Conservation (phyloP, 2,797 vertebrate genomes). For the Propithecus deckenii region DNA sequence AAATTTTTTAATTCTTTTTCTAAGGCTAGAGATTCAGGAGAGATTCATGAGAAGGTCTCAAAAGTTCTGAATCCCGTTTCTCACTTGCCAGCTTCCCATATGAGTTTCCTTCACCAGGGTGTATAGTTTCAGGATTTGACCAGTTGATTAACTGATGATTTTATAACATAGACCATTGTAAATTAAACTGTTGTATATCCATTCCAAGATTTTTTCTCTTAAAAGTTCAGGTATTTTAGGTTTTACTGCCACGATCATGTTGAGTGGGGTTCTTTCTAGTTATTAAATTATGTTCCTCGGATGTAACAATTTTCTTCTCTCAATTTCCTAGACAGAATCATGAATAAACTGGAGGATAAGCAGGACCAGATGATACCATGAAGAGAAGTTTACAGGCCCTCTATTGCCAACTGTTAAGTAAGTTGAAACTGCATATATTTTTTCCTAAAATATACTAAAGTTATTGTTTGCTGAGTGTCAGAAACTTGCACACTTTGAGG, state of each 20-base stretch:
- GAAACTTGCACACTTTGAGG: background rate
- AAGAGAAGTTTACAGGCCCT: conserved; percentile 99
- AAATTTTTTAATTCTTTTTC: conserved; percentile 9
- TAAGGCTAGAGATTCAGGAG: background rate
- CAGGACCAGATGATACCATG: conserved; percentile 99
- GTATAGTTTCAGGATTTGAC: background rate
- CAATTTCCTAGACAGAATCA: conserved; percentile 91
- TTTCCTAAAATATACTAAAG: background rate
- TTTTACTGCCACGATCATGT: background rate
- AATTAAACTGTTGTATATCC: background rate
- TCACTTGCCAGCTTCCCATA: background rate
- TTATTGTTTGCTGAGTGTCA: background rate
- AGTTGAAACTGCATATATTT: conserved; percentile 81
- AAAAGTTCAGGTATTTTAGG: background rate
- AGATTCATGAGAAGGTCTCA: background rate
- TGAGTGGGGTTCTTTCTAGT: background rate
- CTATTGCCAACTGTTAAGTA: conserved; percentile 99
- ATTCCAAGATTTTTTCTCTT: background rate
- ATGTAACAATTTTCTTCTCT: conserved; percentile 66
- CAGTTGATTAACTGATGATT: background rate
- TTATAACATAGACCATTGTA: background rate
- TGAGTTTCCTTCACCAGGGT: background rate
- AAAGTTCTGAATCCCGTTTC: background rate
- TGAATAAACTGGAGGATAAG: conserved; percentile 98
- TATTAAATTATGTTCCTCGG: conserved; percentile 5